Evolutionary conservation across 2,113 vertebrate genomes (phyloP).

Genomic region (Dendropsophus ebraccatus): DNA sequence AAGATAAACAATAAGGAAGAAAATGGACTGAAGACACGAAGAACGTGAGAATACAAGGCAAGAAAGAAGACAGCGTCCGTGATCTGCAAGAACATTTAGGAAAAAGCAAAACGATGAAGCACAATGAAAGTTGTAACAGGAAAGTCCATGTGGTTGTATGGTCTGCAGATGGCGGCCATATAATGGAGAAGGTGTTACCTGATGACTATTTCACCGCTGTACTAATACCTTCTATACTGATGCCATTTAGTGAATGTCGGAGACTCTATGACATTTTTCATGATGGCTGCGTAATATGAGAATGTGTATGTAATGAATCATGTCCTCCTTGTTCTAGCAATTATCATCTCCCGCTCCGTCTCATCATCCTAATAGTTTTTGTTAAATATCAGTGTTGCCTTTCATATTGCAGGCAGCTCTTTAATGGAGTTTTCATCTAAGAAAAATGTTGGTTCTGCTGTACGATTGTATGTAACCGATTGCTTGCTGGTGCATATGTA

Average conservation of each 20-base stretch:
- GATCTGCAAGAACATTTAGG: neutral
- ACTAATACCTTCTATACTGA: neutral
- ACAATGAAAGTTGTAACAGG: neutral
- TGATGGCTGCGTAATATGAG: neutral
- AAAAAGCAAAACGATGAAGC: neutral
- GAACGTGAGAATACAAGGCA: neutral
- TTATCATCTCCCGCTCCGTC: neutral
- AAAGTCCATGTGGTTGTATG: neutral
- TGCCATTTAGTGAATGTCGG: neutral
- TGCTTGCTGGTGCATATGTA: too few relatives aligned
- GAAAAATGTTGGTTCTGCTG: neutral
- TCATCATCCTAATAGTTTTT: neutral
- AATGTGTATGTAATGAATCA: neutral
- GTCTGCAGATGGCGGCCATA: neutral
- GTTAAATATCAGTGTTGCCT: neutral
- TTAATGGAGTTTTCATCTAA: too few relatives aligned
- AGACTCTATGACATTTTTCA: neutral
- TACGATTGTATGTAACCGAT: neutral
- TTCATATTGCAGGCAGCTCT: neutral
- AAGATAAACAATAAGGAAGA: slow-evolving; percentile 1
- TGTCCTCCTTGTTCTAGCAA: neutral
- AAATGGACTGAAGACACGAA: neutral
- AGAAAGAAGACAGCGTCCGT: neutral
- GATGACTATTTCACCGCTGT: neutral
- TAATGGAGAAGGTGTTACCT: neutral